Evolutionary conservation across 2,797 vertebrate species (phyloP).

Genomic region (Microctenopoma stevenorrisi): DNA sequence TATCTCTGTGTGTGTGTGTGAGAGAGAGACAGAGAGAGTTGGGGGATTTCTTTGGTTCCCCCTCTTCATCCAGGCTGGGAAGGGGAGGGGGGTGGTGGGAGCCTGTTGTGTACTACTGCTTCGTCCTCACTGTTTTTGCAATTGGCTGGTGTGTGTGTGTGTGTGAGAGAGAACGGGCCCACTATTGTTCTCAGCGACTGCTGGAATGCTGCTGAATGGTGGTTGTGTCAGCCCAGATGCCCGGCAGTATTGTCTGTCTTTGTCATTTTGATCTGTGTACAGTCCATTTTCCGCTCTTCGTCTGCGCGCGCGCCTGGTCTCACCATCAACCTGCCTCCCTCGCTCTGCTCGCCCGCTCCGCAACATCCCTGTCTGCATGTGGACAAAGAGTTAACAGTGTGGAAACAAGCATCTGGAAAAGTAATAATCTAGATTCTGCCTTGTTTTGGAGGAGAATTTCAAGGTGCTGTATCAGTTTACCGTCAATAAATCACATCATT

Average conservation of each 20-base stretch:
- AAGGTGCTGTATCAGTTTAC: conserved; percentile 14
- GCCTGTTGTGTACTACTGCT: conserved; percentile 45
- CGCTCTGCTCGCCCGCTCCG: background rate
- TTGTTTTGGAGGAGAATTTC: background rate
- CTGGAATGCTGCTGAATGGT: conserved; percentile 65
- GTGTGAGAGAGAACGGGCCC: conserved; percentile 28
- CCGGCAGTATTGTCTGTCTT: conserved; percentile 46
- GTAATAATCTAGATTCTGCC: background rate
- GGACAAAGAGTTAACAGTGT: background rate
- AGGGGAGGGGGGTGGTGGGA: conserved; percentile 18
- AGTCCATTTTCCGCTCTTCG: background rate
- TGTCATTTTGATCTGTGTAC: conserved; percentile 32
- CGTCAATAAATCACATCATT: conserved; percentile 17
- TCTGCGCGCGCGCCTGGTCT: conserved; percentile 6
- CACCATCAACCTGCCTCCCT: background rate
- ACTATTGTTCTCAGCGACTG: conserved; percentile 62
- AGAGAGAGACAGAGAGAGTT: conserved; percentile 30
- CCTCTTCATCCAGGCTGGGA: conserved; percentile 47
- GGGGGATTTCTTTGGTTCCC: conserved; percentile 58
- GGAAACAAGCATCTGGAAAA: conserved; percentile 18
- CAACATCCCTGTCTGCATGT: conserved; percentile 9
- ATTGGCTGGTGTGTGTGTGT: conserved; percentile 17
- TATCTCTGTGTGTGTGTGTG: conserved; percentile 23
- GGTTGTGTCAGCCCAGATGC: conserved; percentile 54
- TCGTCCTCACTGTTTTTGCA: conserved; percentile 41